phyloP scores from a whole-genome alignment of 2,888 invertebrate genomes.

The Callimorpha dominula region DNA sequence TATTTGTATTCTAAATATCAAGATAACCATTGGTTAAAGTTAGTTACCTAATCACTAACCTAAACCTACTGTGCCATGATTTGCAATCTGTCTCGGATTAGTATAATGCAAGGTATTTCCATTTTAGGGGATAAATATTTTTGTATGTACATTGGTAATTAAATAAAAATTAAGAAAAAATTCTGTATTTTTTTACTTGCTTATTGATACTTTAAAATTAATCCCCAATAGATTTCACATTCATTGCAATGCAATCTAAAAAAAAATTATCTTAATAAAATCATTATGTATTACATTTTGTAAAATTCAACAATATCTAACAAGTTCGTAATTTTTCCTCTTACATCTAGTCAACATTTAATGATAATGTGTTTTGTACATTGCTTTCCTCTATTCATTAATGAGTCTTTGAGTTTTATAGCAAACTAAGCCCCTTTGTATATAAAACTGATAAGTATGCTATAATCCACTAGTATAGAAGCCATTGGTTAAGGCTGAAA shows the following conservation, averaged over 20 bases:
- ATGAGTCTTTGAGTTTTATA: constrained; percentile 28
- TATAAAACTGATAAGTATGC: neutral
- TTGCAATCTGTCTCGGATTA: neutral
- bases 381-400: constrained; percentile 50
- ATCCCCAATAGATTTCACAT: constrained; percentile 65
- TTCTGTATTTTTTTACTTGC: constrained; percentile 56
- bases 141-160: constrained; percentile 1
- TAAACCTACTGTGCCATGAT: neutral
- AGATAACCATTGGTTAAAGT: neutral
- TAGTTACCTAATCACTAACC: neutral
- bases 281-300: constrained; percentile 58
- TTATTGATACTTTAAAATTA: constrained; percentile 68
- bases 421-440: constrained; percentile 13
- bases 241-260: constrained; percentile 71
- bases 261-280: constrained; percentile 64
- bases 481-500: neutral
- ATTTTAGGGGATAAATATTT: neutral
- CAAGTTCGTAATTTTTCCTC: constrained; percentile 66
- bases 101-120: neutral
- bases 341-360: constrained; percentile 67
- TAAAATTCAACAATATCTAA: constrained; percentile 74
- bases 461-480: neutral
- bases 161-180: constrained; percentile 21
- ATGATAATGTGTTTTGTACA: constrained; percentile 69
- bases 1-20: neutral